These are phyloP conservation scores for Ferrisia virgata DNA, from an alignment of 2,888 invertebrate genomes.

Conservation along the genomic window DNA sequence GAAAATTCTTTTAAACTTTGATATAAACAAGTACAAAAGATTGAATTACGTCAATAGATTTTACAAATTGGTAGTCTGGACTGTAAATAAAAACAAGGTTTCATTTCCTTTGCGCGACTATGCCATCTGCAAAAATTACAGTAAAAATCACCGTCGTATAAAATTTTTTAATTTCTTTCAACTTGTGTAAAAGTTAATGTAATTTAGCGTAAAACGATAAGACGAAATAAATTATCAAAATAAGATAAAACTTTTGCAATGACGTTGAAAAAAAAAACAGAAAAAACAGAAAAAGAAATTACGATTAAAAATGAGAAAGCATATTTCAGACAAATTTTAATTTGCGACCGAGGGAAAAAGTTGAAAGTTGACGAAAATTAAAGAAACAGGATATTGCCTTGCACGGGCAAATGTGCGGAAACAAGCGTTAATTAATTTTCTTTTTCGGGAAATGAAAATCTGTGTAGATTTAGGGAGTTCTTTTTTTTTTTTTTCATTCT, in stretches of 20 bases:
- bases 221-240: slow-evolving; percentile 22
- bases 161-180: slow-evolving; percentile 13
- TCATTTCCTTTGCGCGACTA: not conserved
- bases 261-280: not conserved
- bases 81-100: not conserved
- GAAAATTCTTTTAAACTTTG: too few species aligned
- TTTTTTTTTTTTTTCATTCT: not conserved
- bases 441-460: slow-evolving; percentile 35
- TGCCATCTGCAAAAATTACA: not conserved
- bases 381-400: slow-evolving; percentile 38
- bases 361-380: slow-evolving; percentile 14
- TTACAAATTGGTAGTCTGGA: not conserved
- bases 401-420: slow-evolving; percentile 35
- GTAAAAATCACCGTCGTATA: slow-evolving; percentile 6
- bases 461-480: slow-evolving; percentile 2
- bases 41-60: not conserved
- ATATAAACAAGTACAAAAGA: too few species aligned
- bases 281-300: slow-evolving; percentile 23
- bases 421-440: slow-evolving; percentile 35
- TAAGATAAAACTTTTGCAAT: slow-evolving; percentile 14
- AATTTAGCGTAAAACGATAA: slow-evolving; percentile 6
- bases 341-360: slow-evolving; percentile 16
- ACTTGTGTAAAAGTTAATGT: not conserved
- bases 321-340: not conserved
- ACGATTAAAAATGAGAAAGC: not conserved